Evolutionary conservation across 2,113 vertebrate species (phyloP).

Genomic region (Recurvirostra avosetta): DNA sequence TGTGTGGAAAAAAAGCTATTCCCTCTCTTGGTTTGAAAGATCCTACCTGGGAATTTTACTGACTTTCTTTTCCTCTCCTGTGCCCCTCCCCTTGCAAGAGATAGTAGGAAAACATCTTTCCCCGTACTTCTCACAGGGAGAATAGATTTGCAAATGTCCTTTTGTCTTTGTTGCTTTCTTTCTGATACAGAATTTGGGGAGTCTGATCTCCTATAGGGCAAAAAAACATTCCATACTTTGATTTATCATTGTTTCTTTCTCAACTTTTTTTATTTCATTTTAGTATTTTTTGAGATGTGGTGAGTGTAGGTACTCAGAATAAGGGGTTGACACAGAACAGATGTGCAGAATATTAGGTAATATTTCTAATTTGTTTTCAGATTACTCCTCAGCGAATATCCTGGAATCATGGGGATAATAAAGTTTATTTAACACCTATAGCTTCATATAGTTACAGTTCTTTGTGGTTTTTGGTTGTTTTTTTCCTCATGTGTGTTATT

Average conservation of each 20-base stretch:
- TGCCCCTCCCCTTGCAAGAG: background rate
- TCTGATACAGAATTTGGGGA: background rate
- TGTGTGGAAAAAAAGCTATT: background rate
- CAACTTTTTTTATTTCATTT: background rate
- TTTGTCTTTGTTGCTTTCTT: background rate
- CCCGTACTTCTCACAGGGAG: background rate
- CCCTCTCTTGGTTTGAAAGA: background rate
- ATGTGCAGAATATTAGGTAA: background rate
- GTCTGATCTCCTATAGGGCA: background rate
- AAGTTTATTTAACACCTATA: background rate
- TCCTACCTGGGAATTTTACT: background rate
- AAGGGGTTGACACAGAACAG: background rate
- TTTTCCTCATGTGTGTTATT: background rate
- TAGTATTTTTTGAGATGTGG: background rate
- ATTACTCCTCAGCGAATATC: background rate
- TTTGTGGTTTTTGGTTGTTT: background rate
- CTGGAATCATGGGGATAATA: no score
- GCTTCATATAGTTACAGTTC: background rate
- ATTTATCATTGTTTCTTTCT: background rate
- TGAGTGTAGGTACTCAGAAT: background rate
- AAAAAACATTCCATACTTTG: background rate
- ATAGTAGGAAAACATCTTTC: background rate
- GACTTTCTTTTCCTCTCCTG: background rate
- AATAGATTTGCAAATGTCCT: background rate
- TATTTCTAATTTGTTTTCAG: background rate